Base-by-base conservation (phyloP, 1,140 invertebrate genomes). In the Megalopta genalis region DNA sequence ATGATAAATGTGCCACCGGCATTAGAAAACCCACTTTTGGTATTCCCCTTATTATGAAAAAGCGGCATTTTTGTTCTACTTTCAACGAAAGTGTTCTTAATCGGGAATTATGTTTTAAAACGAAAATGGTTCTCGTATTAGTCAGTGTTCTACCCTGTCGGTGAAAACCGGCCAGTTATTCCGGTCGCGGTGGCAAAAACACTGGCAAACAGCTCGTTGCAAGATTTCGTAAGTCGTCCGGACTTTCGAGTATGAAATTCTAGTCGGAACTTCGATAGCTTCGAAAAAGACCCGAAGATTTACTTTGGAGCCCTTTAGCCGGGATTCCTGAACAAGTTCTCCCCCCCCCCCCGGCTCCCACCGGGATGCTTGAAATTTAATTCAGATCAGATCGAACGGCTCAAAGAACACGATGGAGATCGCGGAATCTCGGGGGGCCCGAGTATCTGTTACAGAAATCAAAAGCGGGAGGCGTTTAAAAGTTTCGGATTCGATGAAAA, bases 331-430 rank as follows among this genome's bases (percentile, higher is more conserved):
- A 18, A 25, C 3, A 21, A n/a, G 21, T 46, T 46, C 39, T 8
- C 12, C 8, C 39, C 7, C 8, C 39, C 39, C 7, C 5, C n/a
- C 37, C 10, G n/a, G n/a, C n/a, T n/a, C 39, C 14, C 69, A 27
- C n/a, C 60, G n/a, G 27, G 46, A 64, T 46, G 9, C 68, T 71
- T 64, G 59, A 71, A 71, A 71, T 63, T 77, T 64, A 54, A 77
- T 71, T 71, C 42, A 23, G 25, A 54, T 42, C 39, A 23, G 23
- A 23, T 12, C 46, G 68, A 64, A 21, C 42, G 32, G 25, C 46
- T 68, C 37, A 6, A 6, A 64, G 42, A 39, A 52, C 16, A 25
- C 18, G 16, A 46, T 23, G 23, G 42, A 16, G 46, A 71, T 64
- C 21, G 60, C 16, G 39, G 18, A 49, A 9, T 39, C 42, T 52